Evolutionary conservation across 2,113 vertebrate genomes (phyloP).

Genomic region (Sakesphorus luctuosus): DNA sequence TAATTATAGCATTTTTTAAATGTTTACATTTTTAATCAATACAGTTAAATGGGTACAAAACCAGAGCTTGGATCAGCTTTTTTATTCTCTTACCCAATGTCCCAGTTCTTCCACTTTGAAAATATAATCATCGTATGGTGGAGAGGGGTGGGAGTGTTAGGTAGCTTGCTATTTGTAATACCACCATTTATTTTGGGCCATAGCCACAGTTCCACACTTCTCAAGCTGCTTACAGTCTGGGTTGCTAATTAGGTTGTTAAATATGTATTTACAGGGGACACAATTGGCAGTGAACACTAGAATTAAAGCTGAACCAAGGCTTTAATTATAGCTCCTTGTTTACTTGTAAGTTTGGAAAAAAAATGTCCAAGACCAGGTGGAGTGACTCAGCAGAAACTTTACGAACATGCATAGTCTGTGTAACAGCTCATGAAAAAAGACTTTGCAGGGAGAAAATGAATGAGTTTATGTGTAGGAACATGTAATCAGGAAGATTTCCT

Average conservation of each 20-base stretch:
- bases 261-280: conserved; percentile 64
- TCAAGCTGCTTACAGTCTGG: conserved; percentile 64
- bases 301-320: conserved; percentile 61
- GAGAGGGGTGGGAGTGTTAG: conserved; percentile 58
- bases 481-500: not conserved
- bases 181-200: conserved; percentile 65
- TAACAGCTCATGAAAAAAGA: conserved; percentile 10
- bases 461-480: not conserved
- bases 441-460: not conserved
- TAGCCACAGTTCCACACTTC: conserved; percentile 60
- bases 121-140: conserved; percentile 30
- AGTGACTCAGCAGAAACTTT: conserved; percentile 66
- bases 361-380: conserved; percentile 58
- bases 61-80: not conserved
- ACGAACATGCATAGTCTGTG: not conserved
- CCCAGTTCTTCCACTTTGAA: conserved; percentile 43
- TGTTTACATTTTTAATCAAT: not conserved
- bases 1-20: not conserved
- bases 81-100: conserved; percentile 17
- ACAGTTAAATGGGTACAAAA: not conserved
- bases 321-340: conserved; percentile 69
- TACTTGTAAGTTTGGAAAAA: conserved; percentile 53
- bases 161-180: conserved; percentile 61
- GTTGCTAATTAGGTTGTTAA: conserved; percentile 68
- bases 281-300: conserved; percentile 61